These are phyloP conservation scores for Epinephelus awoara DNA, from an alignment of 2,797 vertebrate species.

Conservation along the genomic window DNA sequence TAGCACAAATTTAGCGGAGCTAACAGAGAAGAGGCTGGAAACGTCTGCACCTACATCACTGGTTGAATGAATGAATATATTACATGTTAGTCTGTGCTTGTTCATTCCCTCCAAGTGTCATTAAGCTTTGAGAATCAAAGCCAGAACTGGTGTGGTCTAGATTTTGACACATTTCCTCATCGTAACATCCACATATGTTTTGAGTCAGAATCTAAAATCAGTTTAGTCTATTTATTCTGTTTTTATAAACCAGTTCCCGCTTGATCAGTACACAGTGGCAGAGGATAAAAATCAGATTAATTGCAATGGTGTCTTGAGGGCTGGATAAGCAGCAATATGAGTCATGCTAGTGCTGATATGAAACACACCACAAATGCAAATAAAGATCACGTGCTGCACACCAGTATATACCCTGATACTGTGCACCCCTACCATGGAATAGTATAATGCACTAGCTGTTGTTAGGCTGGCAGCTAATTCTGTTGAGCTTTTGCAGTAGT, in stretches of 20 bases:
- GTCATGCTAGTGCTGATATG: background rate
- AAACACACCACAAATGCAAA: background rate
- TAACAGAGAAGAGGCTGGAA: too few relatives aligned
- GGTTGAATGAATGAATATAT: background rate
- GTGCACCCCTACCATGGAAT: background rate
- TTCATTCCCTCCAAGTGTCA: background rate
- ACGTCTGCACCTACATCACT: too few relatives aligned
- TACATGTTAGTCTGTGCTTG: background rate
- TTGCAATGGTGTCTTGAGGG: background rate
- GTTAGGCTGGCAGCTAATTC: constrained; percentile 19
- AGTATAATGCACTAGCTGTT: background rate
- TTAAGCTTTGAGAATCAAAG: background rate
- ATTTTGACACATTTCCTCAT: background rate
- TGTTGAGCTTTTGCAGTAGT: constrained; percentile 23
- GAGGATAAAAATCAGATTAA: background rate
- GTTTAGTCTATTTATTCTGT: background rate
- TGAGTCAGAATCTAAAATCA: background rate
- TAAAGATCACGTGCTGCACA: background rate
- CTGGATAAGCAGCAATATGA: constrained; percentile 11
- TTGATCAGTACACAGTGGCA: background rate
- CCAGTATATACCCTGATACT: background rate
- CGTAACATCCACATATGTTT: background rate
- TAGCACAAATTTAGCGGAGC: too few relatives aligned
- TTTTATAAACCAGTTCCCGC: background rate
- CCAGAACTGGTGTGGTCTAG: background rate